Conservation (phyloP, 2,113 vertebrate genomes). For the Condylura cristata region DNA sequence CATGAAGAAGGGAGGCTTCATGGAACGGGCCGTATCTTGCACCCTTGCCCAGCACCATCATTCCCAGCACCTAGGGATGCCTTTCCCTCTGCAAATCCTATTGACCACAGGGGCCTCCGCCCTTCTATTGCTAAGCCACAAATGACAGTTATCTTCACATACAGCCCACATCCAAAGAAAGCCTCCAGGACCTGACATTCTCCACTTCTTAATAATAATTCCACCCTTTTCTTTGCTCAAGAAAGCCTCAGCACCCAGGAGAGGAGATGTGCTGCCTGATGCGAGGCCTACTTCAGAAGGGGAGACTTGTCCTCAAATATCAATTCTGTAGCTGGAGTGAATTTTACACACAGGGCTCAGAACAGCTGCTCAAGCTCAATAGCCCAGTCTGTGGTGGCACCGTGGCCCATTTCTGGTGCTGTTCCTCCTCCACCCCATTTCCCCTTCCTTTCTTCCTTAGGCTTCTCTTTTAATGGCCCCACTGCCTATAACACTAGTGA, state of each 20-base stretch:
- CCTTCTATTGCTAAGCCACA: not conserved
- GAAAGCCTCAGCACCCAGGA: not conserved
- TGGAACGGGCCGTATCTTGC: not conserved
- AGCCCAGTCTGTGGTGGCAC: accelerated
- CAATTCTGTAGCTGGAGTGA: not conserved
- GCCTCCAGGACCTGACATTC: not conserved
- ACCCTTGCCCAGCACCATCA: accelerated
- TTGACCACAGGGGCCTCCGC: not conserved
- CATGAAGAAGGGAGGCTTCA: not conserved
- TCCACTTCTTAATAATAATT: not conserved
- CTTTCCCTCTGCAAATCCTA: not conserved
- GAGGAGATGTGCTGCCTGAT: not conserved
- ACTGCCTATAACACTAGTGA: not conserved
- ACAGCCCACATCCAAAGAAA: not conserved
- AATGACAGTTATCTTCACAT: not conserved
- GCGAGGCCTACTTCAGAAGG: not conserved
- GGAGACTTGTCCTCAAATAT: not conserved
- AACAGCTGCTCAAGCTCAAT: not conserved
- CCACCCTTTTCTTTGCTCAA: not conserved
- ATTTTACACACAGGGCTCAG: not conserved
- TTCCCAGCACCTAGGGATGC: not conserved
- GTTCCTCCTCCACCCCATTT: not conserved
- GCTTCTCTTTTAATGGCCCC: not conserved
- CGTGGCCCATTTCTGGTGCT: not conserved
- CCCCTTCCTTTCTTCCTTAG: not conserved